Evolutionary conservation across 2,888 invertebrate genomes (phyloP).

Genomic region (Nemurella pictetii): DNA sequence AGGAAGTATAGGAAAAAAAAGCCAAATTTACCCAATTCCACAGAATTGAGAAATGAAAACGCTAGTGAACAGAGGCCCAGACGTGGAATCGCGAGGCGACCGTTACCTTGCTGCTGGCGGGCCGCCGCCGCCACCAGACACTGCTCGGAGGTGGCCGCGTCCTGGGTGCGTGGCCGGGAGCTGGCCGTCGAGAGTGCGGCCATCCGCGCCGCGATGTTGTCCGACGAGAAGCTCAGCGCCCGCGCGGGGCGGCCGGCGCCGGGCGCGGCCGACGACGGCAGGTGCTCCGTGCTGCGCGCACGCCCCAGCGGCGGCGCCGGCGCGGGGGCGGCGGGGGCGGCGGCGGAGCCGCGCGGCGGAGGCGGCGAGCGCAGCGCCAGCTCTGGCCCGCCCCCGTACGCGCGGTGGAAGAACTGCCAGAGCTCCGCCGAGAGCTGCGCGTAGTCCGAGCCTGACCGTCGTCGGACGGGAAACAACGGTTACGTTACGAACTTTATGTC

Average conservation of each 20-base stretch:
- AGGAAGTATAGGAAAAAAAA: no score
- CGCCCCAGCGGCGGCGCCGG: background rate
- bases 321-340: background rate
- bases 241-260: slow-evolving; percentile 24
- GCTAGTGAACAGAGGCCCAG: no score
- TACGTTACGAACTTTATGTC: no score
- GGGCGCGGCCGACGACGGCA: slow-evolving; percentile 18
- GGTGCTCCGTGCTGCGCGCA: slow-evolving; percentile 40
- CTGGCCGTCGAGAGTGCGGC: slow-evolving; percentile 38
- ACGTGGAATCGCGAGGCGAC: no score
- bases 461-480: no score
- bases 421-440: slow-evolving; percentile 81
- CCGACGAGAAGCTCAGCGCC: slow-evolving; percentile 39
- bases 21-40: no score
- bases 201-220: slow-evolving; percentile 39
- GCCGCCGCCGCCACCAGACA: slow-evolving; percentile 1
- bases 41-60: no score
- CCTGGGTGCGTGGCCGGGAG: slow-evolving; percentile 8
- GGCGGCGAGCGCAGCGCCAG: slow-evolving; percentile 53
- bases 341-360: background rate
- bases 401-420: slow-evolving; percentile 83
- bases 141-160: slow-evolving; percentile 15
- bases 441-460: slow-evolving; percentile 61
- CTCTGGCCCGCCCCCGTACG: slow-evolving; percentile 91
- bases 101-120: no score